These are phyloP conservation scores for Hydroisotoma schaefferi DNA, from an alignment of 2,888 invertebrate genomes.

Conservation along the genomic window DNA sequence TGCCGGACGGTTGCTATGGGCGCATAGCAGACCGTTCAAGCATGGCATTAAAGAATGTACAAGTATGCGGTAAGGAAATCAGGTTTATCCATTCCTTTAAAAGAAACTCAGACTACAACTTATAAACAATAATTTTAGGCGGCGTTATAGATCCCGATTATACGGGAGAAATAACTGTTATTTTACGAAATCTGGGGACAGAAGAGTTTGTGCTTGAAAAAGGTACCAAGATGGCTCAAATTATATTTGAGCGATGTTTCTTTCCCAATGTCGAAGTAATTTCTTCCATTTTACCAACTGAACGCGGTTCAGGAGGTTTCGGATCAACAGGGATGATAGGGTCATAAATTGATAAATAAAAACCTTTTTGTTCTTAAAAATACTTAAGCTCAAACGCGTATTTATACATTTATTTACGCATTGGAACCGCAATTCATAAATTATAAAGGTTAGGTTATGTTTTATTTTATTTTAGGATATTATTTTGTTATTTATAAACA, in stretches of 20 bases:
- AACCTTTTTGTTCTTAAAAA: not conserved
- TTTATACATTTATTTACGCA: too few relatives aligned
- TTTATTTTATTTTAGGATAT: too few relatives aligned
- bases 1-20: not conserved
- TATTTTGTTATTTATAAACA: too few relatives aligned
- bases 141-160: constrained; percentile 4
- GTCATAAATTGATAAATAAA: not conserved
- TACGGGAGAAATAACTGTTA: not conserved
- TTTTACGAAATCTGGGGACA: not conserved
- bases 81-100: not conserved
- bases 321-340: not conserved
- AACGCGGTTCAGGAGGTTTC: constrained; percentile 1
- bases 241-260: not conserved
- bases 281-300: not conserved
- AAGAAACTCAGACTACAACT: not conserved
- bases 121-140: not conserved
- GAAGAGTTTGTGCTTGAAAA: not conserved
- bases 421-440: too few relatives aligned
- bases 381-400: too few relatives aligned
- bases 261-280: not conserved
- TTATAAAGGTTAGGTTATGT: too few relatives aligned
- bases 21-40: not conserved
- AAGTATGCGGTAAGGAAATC: not conserved
- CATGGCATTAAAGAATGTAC: not conserved
- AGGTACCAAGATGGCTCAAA: not conserved